Conservation (phyloP, 2,113 vertebrate species). For the Blennius ocellaris region DNA sequence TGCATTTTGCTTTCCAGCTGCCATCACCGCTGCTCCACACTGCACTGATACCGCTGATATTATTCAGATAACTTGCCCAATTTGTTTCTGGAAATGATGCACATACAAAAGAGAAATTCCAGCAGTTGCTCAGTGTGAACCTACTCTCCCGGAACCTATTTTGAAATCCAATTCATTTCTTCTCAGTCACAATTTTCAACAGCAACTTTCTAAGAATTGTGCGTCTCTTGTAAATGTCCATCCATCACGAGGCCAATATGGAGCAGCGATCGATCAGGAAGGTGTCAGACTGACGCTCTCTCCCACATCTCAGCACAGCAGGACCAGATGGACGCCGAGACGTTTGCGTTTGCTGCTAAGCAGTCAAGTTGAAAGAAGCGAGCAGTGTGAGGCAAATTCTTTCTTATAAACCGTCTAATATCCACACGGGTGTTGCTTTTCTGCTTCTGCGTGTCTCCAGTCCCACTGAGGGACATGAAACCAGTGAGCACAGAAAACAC, state of each 20-base stretch:
- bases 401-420: constrained; percentile 57
- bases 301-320: constrained; percentile 62
- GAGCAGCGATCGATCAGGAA: constrained; percentile 47
- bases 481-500: constrained; percentile 59
- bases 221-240: constrained; percentile 18
- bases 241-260: constrained; percentile 41
- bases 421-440: constrained; percentile 51
- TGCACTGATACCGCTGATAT: constrained; percentile 66
- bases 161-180: constrained; percentile 42
- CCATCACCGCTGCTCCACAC: constrained; percentile 59
- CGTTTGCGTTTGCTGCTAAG: constrained; percentile 63
- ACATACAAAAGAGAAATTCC: constrained; percentile 53
- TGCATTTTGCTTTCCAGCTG: constrained; percentile 77
- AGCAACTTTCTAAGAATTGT: constrained; percentile 32
- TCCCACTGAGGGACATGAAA: constrained; percentile 73
- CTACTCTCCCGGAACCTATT: constrained; percentile 4
- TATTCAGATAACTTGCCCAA: constrained; percentile 63
- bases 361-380: constrained; percentile 55
- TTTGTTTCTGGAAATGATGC: constrained; percentile 65
- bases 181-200: neutral
- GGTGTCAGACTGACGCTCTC: constrained; percentile 47
- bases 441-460: constrained; percentile 57
- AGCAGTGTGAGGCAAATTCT: constrained; percentile 19
- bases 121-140: constrained; percentile 46
- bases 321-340: constrained; percentile 61